Conservation (phyloP, 92 coral and sea anemone species). For the Diadumene lineata region DNA sequence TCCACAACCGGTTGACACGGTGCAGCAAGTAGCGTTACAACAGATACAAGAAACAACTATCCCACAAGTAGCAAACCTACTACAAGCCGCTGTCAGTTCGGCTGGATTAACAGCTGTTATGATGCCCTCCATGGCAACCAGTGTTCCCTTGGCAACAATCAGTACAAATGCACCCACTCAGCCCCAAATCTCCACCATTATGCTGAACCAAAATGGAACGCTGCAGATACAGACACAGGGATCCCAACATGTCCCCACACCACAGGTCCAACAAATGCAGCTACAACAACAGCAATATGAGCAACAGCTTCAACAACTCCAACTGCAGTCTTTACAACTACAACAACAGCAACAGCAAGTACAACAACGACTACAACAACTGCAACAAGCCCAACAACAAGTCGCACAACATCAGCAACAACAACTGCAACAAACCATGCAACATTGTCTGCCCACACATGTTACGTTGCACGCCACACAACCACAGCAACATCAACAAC, state of each 20-base stretch:
- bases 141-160: slow-evolving; percentile 66
- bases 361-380: slow-evolving; percentile 84
- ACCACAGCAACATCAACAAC: slow-evolving; percentile 19
- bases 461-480: slow-evolving; percentile 42
- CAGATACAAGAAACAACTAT: slow-evolving; percentile 77
- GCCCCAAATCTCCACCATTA: slow-evolving; percentile 73
- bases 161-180: slow-evolving; percentile 69
- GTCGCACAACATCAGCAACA: slow-evolving; percentile 50
- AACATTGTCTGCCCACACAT: slow-evolving; percentile 31
- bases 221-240: slow-evolving; percentile 70
- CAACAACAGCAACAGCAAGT: slow-evolving; percentile 91
- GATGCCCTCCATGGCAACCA: slow-evolving; percentile 78
- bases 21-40: slow-evolving; percentile 83
- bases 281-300: slow-evolving; percentile 93
- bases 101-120: slow-evolving; percentile 87
- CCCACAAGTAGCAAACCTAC: slow-evolving; percentile 80
- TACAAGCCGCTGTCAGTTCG: slow-evolving; percentile 89
- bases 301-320: slow-evolving; percentile 93
- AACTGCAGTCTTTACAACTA: slow-evolving; percentile 79
- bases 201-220: slow-evolving; percentile 80
- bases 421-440: slow-evolving; percentile 55
- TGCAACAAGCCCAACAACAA: slow-evolving; percentile 63
- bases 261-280: slow-evolving; percentile 73
- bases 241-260: slow-evolving; percentile 52
- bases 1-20: slow-evolving; percentile 75